Evolutionary conservation across 2,797 vertebrate species (phyloP), one percentile per base, ranked within the genome.

Genomic region (Sternotherus odoratus): DNA sequence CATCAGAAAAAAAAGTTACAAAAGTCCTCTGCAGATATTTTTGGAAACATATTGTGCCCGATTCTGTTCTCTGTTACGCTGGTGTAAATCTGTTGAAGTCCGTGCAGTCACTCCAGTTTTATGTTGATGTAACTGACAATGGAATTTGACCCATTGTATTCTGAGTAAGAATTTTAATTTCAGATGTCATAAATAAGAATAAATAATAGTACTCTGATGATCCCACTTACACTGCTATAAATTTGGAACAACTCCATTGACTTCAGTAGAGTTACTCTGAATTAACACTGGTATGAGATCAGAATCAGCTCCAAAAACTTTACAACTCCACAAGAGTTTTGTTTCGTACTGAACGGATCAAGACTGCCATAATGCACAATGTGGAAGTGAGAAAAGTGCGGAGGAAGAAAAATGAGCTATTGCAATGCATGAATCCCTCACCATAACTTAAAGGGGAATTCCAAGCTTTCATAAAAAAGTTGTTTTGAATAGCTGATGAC

Each of bases 371-470:
- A 46, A 49, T 4, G 3, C 50, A 66, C 80, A 86, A 85, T 49
- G 74, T 57, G 88, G 97, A 98, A 98, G 97, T 95, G 96, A 97
- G 86, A 98, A 74, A 97, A 90, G 87, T 79, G 96, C 97, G 97
- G 97, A 96, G 97, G 97, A 98, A 97, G 97, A 97, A 96, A 97
- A 97, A 90, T 1, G 28, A 88, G 88, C 82, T 95, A 91, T 26
- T 92, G 89, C 87, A 85, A 93, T 94, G 74, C 83, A 94, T 89
- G 88, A 92, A 97, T 92, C 90, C 91, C 95, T 97, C 93, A 56
- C 79, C 87, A 86, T 28, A 57, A 30, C 48, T 92, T 95, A 85
- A 97, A 97, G 97, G 96, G 97, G 92, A 97, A 98, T 88, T 96
- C 97, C 91, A 81, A 84, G 82, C 85, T 82, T 97, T 95, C 77